Evolutionary conservation across 2,888 invertebrate species (phyloP), one percentile per base, ranked within the genome.

Genomic region (Microplitis deprimator): DNA sequence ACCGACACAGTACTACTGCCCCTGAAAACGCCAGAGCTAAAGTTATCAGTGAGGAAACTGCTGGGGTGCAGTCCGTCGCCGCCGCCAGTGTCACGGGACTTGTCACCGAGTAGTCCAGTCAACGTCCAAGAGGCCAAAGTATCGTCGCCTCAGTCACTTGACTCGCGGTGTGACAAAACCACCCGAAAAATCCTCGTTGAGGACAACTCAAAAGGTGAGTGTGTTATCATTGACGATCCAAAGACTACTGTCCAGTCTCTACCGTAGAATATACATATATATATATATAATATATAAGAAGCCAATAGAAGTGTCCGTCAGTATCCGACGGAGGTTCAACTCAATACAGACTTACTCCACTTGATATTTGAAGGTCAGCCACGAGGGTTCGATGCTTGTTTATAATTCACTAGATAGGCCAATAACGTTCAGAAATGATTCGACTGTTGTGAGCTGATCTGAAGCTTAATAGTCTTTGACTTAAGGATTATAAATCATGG

Each of bases 401-500:
- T 83, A 88, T 88, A 87, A 88, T 88, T 88, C 88, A 88, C 79
- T 77, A 79, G 80, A 82, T 84, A 84, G 83, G 84, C 86, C 87
- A 87, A 87, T 88, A 85, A 87, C 83, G 83, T 85, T 88, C 85
- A 83, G 83, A 85, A 86, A 87, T 84, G 85, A 87, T 88, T 84
- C 86, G 83, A 79, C 82, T 83, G 82, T 80, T 68, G 80, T 83
- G 80, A 83, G 79, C 81, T 82, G 41, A 59, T 39, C 61, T 82
- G 77, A 80, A 80, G 80, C 78, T 79, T 84, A 85, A 86, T 81
- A 81, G 81, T 74, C 81, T 75, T 73, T 81, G 84, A 83, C 84
- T 82, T 76, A 61, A 73, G 65, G 76, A 67, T 76, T 76, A 76
- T 67, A 29, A 64, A 61, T 67, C 72, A 67, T 60, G 17, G 39